Percentiles rank a stretch among this genome's conserved stretches.
Conservation (phyloP, 2,797 vertebrate species). For the Neomorphus geoffroyi region DNA sequence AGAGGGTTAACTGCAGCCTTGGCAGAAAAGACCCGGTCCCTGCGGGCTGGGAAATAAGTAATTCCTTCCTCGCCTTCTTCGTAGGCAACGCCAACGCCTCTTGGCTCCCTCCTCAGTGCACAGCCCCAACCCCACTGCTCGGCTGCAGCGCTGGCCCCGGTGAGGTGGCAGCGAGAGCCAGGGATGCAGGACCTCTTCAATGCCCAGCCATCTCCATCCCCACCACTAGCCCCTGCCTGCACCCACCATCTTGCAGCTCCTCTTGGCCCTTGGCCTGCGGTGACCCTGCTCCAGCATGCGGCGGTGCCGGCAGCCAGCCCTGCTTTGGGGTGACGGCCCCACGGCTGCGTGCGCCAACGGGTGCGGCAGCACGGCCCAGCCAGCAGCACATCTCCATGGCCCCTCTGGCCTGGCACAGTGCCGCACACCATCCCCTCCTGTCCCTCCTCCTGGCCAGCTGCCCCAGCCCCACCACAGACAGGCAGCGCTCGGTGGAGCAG, state of each 20-base stretch:
- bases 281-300: neutral
- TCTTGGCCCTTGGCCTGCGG: accelerated
- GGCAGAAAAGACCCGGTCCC: neutral
- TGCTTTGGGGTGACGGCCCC: accelerated
- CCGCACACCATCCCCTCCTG: neutral
- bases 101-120: neutral
- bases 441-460: neutral
- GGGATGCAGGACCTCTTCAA: neutral
- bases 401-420: accelerated
- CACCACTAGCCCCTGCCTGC: neutral
- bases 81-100: neutral
- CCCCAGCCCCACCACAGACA: neutral
- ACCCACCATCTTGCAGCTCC: neutral
- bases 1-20: slow-evolving; percentile 39
- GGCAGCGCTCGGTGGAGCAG: neutral
- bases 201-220: neutral
- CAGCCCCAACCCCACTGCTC: neutral
- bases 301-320: neutral
- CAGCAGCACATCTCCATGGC: accelerated
- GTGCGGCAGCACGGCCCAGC: neutral
- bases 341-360: accelerated
- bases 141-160: neutral
- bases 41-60: slow-evolving; percentile 33
- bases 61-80: slow-evolving; percentile 49
- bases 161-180: neutral